Evolutionary conservation across 2,113 vertebrate species (phyloP).

Genomic region (Hemichromis elongatus): DNA sequence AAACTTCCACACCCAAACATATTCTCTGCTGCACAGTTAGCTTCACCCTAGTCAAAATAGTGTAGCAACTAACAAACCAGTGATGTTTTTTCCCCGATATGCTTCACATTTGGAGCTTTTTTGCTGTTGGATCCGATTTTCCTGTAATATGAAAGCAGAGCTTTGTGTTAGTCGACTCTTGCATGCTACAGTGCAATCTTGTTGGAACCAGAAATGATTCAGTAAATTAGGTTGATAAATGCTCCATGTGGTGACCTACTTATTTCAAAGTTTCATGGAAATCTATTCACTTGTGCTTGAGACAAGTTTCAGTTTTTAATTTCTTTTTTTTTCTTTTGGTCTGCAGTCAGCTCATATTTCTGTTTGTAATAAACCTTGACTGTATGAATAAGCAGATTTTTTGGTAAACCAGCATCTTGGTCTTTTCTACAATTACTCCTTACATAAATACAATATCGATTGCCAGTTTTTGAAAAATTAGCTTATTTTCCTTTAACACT

Average conservation of each 20-base stretch:
- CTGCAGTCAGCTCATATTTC: background rate
- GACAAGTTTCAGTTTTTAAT: background rate
- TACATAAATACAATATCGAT: background rate
- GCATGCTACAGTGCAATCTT: background rate
- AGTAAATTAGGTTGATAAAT: background rate
- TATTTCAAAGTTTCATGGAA: background rate
- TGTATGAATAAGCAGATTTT: background rate
- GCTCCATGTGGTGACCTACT: background rate
- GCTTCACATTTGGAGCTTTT: background rate
- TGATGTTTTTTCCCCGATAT: rapidly evolving
- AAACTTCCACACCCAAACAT: background rate
- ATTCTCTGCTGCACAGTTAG: background rate
- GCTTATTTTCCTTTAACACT: background rate
- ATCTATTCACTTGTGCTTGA: background rate
- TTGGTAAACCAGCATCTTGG: background rate
- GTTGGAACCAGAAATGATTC: background rate
- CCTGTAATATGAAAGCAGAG: background rate
- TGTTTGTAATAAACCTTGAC: background rate
- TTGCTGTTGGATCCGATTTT: background rate
- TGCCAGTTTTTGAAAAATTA: background rate
- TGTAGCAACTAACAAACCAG: background rate
- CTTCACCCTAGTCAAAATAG: background rate
- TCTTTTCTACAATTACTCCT: background rate
- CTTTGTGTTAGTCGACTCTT: background rate
- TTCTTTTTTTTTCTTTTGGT: background rate